phyloP scores from a whole-genome alignment of 1,140 invertebrate species.

The Drosophila ercepeae region DNA sequence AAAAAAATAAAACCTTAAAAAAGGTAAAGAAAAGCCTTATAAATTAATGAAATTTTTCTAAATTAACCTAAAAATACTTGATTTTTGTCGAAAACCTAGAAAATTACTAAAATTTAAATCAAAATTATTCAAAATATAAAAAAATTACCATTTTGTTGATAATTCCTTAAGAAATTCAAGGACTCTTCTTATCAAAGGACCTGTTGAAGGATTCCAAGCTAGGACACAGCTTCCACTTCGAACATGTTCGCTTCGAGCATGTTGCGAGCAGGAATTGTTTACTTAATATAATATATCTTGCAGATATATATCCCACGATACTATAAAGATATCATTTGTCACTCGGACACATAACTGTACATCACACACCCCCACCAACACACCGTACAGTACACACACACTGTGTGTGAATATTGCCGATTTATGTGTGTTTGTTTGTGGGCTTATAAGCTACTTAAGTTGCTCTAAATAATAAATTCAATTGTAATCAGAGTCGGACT shows the following conservation, averaged over 20 bases:
- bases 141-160: no score
- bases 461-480: slow-evolving; percentile 66
- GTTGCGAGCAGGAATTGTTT: slow-evolving; percentile 1
- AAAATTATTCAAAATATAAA: neutral
- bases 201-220: neutral
- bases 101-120: no score
- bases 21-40: no score
- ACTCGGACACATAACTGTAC: neutral
- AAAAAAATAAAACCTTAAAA: no score
- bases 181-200: neutral
- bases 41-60: no score
- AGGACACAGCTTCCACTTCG: neutral
- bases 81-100: no score
- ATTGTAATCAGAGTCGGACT: slow-evolving; percentile 44
- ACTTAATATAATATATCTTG: neutral
- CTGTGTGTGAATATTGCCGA: neutral
- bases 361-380: neutral
- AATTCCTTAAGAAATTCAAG: no score
- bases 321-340: neutral
- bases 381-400: neutral
- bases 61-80: no score
- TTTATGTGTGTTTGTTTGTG: neutral
- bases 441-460: slow-evolving; percentile 43
- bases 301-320: neutral
- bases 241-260: neutral